Percentiles rank a stretch among this genome's conserved stretches.
Evolutionary conservation across 2,888 invertebrate species (phyloP).

Genomic region (Deilephila porcellus): DNA sequence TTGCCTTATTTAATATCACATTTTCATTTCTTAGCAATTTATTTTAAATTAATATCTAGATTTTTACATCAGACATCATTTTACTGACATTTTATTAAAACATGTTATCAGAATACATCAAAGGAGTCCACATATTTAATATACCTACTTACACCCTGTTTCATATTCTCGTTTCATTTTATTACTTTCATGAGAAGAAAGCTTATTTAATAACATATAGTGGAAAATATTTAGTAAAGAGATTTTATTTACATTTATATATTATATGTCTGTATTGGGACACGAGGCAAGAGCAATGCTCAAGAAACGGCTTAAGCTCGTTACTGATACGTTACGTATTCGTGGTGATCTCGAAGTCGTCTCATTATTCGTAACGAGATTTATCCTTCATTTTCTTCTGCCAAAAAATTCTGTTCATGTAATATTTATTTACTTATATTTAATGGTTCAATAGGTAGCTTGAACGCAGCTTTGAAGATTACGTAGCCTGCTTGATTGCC

Average conservation of each 20-base stretch:
- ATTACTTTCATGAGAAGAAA: conserved; percentile 13
- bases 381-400: not conserved
- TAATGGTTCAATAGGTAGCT: no score
- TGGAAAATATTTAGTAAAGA: conserved; percentile 8
- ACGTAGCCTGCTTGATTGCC: no score
- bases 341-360: not conserved
- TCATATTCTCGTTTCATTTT: conserved; percentile 10
- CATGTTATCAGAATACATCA: conserved; percentile 1
- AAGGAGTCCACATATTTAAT: conserved; percentile 12
- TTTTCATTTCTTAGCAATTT: not conserved
- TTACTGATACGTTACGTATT: not conserved
- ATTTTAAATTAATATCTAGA: not conserved
- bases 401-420: not conserved
- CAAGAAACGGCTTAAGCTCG: not conserved
- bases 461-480: no score
- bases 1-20: no score
- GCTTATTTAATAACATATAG: conserved; percentile 2
- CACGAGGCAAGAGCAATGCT: not conserved
- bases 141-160: not conserved
- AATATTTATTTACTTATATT: no score
- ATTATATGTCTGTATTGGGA: not conserved
- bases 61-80: not conserved
- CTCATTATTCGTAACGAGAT: not conserved
- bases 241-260: not conserved
- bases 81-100: not conserved